A percentile compares a stretch with the other conserved stretches of the same genome.
Conservation (phyloP, 1,140 invertebrate species). For the Eufriesea mexicana region DNA sequence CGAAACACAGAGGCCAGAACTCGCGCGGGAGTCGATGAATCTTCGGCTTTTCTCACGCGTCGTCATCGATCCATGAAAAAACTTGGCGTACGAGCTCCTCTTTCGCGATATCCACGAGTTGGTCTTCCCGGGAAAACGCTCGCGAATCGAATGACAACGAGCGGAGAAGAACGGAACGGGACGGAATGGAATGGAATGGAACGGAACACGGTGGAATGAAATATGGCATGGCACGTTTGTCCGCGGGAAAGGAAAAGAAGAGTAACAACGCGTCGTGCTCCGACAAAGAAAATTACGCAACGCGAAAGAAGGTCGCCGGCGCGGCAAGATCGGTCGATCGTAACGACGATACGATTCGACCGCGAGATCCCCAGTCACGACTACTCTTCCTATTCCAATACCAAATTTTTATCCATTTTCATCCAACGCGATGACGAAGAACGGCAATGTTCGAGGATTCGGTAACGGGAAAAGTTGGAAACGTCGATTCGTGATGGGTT, state of each 20-base stretch:
- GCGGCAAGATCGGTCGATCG: slow-evolving; percentile 23
- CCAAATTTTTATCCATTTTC: background rate
- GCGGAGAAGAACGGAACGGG: no score
- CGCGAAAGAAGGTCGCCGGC: slow-evolving; percentile 38
- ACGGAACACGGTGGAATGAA: background rate
- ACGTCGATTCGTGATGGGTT: no score
- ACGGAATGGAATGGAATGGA: background rate
- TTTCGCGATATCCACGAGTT: no score
- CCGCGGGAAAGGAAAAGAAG: background rate
- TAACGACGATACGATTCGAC: background rate
- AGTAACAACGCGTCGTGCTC: background rate
- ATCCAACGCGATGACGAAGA: background rate
- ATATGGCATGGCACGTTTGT: background rate
- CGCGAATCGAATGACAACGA: no score
- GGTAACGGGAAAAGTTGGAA: no score
- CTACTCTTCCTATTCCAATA: background rate
- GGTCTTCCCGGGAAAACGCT: no score
- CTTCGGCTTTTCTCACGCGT: no score
- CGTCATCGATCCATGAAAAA: no score
- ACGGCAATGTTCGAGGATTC: no score
- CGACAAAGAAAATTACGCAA: slow-evolving; percentile 33
- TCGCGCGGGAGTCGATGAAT: no score
- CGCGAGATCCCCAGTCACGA: background rate
- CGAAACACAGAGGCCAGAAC: no score
- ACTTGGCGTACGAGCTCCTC: no score